phyloP scores from a whole-genome alignment of 2,113 vertebrate species.

The Malurus alboscapulatus region DNA sequence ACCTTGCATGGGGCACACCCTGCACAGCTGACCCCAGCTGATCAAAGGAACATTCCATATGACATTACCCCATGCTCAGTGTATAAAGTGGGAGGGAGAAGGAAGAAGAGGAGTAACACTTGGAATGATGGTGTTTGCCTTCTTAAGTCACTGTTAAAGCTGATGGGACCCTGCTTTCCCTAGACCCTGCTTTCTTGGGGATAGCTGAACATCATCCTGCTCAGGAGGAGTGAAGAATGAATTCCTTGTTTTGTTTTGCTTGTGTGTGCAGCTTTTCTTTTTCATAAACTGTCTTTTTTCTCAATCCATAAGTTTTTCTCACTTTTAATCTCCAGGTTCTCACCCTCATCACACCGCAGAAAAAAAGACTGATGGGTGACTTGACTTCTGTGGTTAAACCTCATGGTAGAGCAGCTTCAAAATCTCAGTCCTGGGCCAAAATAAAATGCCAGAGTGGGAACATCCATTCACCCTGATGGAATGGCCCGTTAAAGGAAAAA shows the following conservation, averaged over 20 bases:
- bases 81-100: neutral
- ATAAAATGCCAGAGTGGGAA: neutral
- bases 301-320: neutral
- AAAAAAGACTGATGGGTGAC: neutral
- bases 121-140: neutral
- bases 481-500: neutral
- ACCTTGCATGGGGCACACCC: neutral
- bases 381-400: neutral
- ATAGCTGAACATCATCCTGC: neutral
- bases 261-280: neutral
- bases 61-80: neutral
- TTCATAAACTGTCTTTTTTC: neutral
- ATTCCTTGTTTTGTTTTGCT: neutral
- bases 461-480: neutral
- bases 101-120: accelerated
- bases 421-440: neutral
- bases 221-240: accelerated
- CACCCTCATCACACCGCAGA: neutral
- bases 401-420: neutral
- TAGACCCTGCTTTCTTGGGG: neutral
- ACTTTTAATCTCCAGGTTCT: neutral
- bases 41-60: neutral
- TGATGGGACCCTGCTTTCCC: neutral
- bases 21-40: accelerated
- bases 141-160: neutral